Base-by-base conservation (phyloP, 2,888 invertebrate genomes). In the Argynnis bischoffii region DNA sequence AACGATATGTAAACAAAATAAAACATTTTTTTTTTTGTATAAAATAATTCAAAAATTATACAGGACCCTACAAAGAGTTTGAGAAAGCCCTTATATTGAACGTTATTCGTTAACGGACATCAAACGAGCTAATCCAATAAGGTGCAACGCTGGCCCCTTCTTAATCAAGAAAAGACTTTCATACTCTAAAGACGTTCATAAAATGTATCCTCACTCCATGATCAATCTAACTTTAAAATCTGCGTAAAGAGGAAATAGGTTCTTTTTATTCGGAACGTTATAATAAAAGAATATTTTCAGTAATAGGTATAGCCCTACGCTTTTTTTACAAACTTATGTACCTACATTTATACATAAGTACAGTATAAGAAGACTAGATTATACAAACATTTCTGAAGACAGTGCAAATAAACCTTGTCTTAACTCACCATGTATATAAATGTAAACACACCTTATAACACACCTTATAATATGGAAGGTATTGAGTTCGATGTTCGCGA, bases 61-160 rank as follows among this genome's bases (percentile, higher is more conserved):
- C 26, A 53, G 64, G 61, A 53, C 61, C 69, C 66, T 66, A 11
- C n/a, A 53, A 47, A 54, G 56, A 55, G 21, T 69, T 69, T 61
- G 55, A 66, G 69, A 69, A 51, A 56, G 63, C 54, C 84, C 85
- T 89, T 88, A 89, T 86, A 89, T 87, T 89, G 81, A 84, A 82
- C 83, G 81, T 82, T 81, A 81, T 83, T 79, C 79, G 76, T 80
- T 78, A 83, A 77, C 81, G 77, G 85, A 90, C 90, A 87, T 91
- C 91, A 91, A 91, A 91, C 90, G 77, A 79, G 80, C 82, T 90
- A 90, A 90, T 91, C 89, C 88, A 91, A 91, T 91, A 90, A 91
- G 84, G 84, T 86, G 82, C 87, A 83, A 86, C 83, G 82, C 84
- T 80, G 81, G 79, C 81, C 81, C 81, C 78, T 84, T 89, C 78